Conservation (phyloP, 64 coral and sea anemone genomes). For the Actinia tenebrosa region DNA sequence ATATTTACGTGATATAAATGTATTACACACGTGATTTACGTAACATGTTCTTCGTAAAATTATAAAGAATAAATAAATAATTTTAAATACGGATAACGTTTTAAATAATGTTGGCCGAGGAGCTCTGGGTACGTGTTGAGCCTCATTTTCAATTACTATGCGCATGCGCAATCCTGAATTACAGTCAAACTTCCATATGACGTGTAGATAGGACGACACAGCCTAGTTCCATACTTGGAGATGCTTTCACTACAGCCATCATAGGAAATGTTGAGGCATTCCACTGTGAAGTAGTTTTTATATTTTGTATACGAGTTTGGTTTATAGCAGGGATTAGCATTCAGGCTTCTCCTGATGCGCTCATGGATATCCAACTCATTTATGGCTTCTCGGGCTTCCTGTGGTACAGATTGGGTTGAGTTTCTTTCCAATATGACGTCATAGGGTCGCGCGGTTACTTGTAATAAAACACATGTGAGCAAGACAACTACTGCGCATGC, state of each 20-base stretch:
- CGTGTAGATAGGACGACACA: background rate
- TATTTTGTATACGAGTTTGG: background rate
- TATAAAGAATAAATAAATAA: background rate
- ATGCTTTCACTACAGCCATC: background rate
- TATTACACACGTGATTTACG: background rate
- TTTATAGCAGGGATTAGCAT: background rate
- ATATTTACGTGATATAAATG: background rate
- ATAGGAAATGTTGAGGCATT: background rate
- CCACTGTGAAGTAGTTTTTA: background rate
- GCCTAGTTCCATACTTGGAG: background rate
- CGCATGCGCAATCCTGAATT: constrained; percentile 7
- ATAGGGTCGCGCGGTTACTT: background rate
- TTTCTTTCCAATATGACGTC: background rate
- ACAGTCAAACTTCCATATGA: background rate
- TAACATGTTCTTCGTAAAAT: no score
- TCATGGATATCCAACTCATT: background rate
- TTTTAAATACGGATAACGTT: background rate
- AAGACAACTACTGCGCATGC: background rate
- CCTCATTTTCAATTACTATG: background rate
- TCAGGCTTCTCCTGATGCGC: background rate
- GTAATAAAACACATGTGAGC: background rate
- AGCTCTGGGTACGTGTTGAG: no score
- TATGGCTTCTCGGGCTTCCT: background rate
- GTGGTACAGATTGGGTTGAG: background rate
- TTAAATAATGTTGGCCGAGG: background rate